phyloP scores from a whole-genome alignment of 2,113 vertebrate genomes.

The Cygnus atratus region DNA sequence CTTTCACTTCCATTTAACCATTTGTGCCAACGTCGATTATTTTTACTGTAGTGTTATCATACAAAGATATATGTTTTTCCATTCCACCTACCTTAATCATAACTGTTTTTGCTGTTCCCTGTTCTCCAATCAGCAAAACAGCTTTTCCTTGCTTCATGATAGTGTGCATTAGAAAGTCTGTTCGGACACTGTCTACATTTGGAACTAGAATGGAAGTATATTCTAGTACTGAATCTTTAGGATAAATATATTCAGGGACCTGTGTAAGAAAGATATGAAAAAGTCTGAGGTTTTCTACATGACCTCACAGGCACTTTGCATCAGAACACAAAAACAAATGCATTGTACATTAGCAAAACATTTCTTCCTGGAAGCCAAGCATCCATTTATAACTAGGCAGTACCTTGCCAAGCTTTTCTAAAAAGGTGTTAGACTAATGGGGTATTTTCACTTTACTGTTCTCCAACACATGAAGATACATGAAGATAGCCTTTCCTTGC shows the following conservation, averaged over 20 bases:
- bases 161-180: conserved; percentile 81
- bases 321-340: background rate
- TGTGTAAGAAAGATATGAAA: conserved; percentile 27
- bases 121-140: conserved; percentile 84
- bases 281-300: background rate
- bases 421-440: background rate
- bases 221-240: conserved; percentile 80
- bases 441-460: background rate
- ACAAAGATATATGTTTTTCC: background rate
- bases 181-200: conserved; percentile 85
- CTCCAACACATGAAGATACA: background rate
- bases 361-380: background rate
- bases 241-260: conserved; percentile 84
- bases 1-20: background rate
- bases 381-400: background rate
- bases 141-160: conserved; percentile 85
- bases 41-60: background rate
- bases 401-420: background rate
- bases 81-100: conserved; percentile 81
- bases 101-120: conserved; percentile 88
- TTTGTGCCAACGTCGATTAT: background rate
- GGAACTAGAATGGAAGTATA: conserved; percentile 86
- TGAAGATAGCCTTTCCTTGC: background rate
- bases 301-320: background rate
- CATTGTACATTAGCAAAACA: background rate